Base-by-base conservation (phyloP, 2,113 vertebrate genomes). In the Gasterosteus nipponicus region DNA sequence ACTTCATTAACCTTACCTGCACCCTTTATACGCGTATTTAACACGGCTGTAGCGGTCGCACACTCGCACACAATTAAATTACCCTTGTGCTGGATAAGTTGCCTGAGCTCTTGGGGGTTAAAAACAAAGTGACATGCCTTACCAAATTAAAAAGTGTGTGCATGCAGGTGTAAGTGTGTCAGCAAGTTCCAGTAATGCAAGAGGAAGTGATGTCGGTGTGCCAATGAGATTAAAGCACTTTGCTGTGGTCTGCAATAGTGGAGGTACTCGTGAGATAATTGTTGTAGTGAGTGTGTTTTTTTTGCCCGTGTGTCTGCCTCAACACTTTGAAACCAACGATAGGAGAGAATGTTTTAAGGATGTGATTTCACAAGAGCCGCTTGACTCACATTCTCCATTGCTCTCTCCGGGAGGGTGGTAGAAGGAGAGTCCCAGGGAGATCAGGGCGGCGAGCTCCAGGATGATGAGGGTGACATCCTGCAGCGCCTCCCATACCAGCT, bases 381-480 rank as follows among this genome's bases (percentile, higher is more conserved):
- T 49, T 69, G 39, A 92, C 94, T 94, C 83, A 99, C 98, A 91
- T 89, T 97, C 97, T 35, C 93, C 97, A 2, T 85, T 93, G 77
- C 79, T 93, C 80, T 95, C 95, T 83, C 97, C 97, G 0, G 98
- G 98, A 0, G 98, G 97, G 80, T 96, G 96, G 87, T 99, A 99
- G 93, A 99, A 99, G 1, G 98, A 99, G 60, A 99, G 96, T 29
- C 98, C 98, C 80, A 99, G 90, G 81, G 97, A 99, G 91, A 99
- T 96, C 90, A 99, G 94, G 91, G 98, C 98, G 53, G 98, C 98
- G 0, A 99, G 91, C 94, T 99, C 98, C 91, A 99, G 93, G 92
- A 99, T 99, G 85, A 99, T 99, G 73, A 99, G 96, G 18, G 98
- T 99, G 89, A 99, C 98, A 0, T 99, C 98, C 93, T 99, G 98